Percentiles rank a stretch among this genome's conserved stretches.
These are phyloP conservation scores for Perdita meconis DNA, from an alignment of 2,888 invertebrate genomes.

Conservation along the genomic window DNA sequence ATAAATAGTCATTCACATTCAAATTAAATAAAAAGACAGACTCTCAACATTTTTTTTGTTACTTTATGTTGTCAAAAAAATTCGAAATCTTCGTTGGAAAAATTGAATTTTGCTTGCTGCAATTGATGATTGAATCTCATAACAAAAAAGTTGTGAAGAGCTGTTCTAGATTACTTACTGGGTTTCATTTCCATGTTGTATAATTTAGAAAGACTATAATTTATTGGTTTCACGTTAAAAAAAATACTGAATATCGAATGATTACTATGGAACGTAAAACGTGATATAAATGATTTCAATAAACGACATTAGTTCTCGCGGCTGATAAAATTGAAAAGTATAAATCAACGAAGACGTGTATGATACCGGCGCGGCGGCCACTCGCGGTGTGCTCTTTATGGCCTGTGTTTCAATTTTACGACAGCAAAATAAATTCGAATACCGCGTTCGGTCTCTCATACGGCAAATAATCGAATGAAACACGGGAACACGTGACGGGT, in stretches of 20 bases:
- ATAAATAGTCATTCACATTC: no score
- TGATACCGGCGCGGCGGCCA: neutral
- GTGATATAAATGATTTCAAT: neutral
- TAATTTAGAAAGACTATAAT: no score
- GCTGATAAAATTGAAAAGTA: neutral
- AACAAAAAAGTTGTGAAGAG: no score
- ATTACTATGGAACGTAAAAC: neutral
- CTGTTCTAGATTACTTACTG: no score
- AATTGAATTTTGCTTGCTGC: no score
- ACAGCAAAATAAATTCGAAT: neutral
- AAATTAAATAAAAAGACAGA: no score
- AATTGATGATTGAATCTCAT: no score
- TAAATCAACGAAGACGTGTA: conserved; percentile 5
- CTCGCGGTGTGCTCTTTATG: neutral
- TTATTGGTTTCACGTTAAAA: no score
- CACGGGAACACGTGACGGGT: neutral
- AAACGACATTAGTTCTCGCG: neutral
- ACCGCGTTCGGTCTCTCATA: neutral
- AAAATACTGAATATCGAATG: neutral
- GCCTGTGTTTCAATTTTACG: neutral
- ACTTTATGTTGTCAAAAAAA: no score
- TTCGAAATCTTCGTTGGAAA: no score
- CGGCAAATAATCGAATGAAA: neutral
- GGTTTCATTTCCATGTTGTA: no score
- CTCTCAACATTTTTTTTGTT: no score